Percentiles rank a stretch among this genome's conserved stretches.
phyloP scores from a whole-genome alignment of 2,113 vertebrate species.

The Amphilophus citrinellus region DNA sequence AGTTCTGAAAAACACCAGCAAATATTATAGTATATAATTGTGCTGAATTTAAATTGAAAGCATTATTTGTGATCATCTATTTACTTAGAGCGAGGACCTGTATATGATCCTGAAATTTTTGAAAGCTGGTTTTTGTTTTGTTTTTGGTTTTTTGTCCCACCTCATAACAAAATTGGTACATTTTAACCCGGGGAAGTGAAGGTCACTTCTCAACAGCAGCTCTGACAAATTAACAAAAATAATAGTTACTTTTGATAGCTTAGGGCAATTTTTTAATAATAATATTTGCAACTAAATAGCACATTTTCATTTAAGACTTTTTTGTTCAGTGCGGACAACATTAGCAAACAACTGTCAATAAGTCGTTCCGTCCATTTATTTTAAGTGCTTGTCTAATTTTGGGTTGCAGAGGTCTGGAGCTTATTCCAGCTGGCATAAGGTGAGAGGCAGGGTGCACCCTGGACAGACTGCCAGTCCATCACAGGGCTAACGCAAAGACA shows the following conservation, averaged over 20 bases:
- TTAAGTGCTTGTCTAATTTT: not conserved
- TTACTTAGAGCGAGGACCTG: not conserved
- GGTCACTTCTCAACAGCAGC: not conserved
- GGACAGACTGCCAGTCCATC: not conserved
- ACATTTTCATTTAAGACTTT: not conserved
- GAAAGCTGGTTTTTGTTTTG: rapidly evolving
- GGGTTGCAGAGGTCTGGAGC: not conserved
- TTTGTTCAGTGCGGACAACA: not conserved
- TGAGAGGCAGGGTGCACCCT: not conserved
- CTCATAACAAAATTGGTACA: not conserved
- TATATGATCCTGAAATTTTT: not conserved
- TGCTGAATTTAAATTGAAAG: not conserved
- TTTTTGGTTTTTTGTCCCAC: not conserved
- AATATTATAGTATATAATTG: not conserved
- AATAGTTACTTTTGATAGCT: not conserved
- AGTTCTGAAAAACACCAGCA: not conserved
- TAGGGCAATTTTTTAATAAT: not conserved
- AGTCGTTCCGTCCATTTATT: not conserved
- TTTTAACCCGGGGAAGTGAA: not conserved
- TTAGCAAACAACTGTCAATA: not conserved
- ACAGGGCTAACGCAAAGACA: not conserved
- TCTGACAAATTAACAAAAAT: rapidly evolving
- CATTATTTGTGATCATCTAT: not conserved
- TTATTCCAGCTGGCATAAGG: not conserved
- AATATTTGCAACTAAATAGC: not conserved